Percentiles rank a stretch among this genome's conserved stretches.
Evolutionary conservation across 1,140 invertebrate genomes (phyloP).

Genomic region (Eueides isabella): DNA sequence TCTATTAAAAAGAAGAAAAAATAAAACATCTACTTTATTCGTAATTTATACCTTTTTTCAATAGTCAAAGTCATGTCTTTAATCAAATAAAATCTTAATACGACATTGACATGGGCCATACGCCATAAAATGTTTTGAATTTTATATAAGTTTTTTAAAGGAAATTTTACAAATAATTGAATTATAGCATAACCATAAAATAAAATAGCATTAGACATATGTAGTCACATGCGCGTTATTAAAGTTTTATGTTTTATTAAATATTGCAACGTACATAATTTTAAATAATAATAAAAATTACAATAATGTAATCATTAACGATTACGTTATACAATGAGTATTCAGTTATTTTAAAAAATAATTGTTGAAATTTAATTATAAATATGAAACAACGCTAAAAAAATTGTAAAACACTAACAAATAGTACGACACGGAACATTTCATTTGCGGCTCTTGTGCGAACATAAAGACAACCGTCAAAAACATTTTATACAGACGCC

Average conservation of each 20-base stretch:
- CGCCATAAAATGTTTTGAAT: not conserved
- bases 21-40: no score
- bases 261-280: no score
- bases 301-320: no score
- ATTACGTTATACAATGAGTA: no score
- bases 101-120: not conserved
- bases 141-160: not conserved
- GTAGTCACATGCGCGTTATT: not conserved
- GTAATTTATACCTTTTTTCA: not conserved
- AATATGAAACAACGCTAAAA: not conserved
- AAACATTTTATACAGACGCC: conserved; percentile 53
- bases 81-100: not conserved
- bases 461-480: conserved; percentile 42
- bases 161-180: not conserved
- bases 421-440: conserved; percentile 24
- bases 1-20: no score
- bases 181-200: not conserved
- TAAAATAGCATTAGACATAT: not conserved
- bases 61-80: no score
- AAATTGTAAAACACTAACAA: conserved; percentile 19
- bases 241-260: no score
- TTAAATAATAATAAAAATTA: no score
- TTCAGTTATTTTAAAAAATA: not conserved
- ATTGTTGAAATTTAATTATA: not conserved
- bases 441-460: conserved; percentile 26